A percentile compares a stretch with the other conserved stretches of the same genome.
phyloP scores from a whole-genome alignment of 2,888 invertebrate species.

The Sarcophaga subvicina region DNA sequence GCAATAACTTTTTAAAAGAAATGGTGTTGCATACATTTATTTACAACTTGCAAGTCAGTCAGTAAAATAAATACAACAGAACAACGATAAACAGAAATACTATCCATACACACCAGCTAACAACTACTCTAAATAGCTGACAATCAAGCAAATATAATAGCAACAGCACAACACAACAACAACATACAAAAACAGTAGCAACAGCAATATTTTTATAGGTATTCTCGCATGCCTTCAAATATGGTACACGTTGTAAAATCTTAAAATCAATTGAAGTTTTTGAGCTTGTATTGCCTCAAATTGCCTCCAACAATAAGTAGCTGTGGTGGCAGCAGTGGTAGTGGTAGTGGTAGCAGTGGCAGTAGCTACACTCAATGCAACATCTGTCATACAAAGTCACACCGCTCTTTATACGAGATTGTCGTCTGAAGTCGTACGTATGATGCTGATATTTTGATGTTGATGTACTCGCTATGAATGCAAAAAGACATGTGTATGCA shows the following conservation, averaged over 20 bases:
- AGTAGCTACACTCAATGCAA: slow-evolving; percentile 54
- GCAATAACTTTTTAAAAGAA: slow-evolving; percentile 65
- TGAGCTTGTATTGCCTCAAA: background rate
- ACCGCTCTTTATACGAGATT: slow-evolving; percentile 52
- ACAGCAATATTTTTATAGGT: slow-evolving; percentile 50
- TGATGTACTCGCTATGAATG: slow-evolving; percentile 65
- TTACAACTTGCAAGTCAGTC: slow-evolving; percentile 36
- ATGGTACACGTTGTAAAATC: slow-evolving; percentile 21
- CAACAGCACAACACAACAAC: slow-evolving; percentile 33
- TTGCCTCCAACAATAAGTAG: slow-evolving; percentile 39
- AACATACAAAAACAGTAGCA: slow-evolving; percentile 47
- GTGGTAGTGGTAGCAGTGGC: slow-evolving; percentile 20
- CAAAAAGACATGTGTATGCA: slow-evolving; percentile 64
- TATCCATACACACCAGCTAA: background rate
- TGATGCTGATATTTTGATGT: slow-evolving; percentile 67
- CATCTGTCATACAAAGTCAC: slow-evolving; percentile 69
- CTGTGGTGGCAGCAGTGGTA: slow-evolving; percentile 10
- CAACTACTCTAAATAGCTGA: slow-evolving; percentile 14
- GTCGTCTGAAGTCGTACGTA: slow-evolving; percentile 10
- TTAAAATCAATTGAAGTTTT: slow-evolving; percentile 46
- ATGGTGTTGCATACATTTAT: slow-evolving; percentile 55
- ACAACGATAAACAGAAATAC: background rate
- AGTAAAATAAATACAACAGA: background rate
- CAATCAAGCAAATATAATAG: slow-evolving; percentile 34
- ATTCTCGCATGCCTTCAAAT: background rate